Evolutionary conservation across 2,797 vertebrate genomes (phyloP).

Genomic region (Esox masquinongy): DNA sequence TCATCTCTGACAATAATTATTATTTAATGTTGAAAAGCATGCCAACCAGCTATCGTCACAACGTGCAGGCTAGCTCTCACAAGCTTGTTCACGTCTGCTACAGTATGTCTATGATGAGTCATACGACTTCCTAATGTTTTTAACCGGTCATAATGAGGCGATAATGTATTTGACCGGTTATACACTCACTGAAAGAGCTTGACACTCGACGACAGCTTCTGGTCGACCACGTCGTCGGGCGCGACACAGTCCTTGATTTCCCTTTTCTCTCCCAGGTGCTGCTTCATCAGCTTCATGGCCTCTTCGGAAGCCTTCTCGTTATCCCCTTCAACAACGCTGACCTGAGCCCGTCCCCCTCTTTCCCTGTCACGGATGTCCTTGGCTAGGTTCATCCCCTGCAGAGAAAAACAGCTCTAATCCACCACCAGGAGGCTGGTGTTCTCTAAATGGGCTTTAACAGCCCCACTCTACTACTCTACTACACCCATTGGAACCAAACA

Average conservation of each 20-base stretch:
- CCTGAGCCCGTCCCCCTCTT: conserved; percentile 79
- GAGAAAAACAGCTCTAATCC: neutral
- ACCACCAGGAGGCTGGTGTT: neutral
- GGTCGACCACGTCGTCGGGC: conserved; percentile 76
- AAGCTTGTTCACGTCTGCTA: neutral
- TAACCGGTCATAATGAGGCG: neutral
- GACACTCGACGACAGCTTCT: conserved; percentile 70
- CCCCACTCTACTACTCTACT: neutral
- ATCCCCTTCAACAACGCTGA: conserved; percentile 82
- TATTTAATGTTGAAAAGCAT: no score
- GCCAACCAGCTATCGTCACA: no score
- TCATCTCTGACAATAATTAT: neutral
- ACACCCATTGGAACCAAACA: neutral
- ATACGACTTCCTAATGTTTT: neutral
- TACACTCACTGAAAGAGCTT: conserved; percentile 86
- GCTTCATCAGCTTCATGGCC: conserved; percentile 78
- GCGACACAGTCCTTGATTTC: conserved; percentile 69
- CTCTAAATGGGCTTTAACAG: neutral
- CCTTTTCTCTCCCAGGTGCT: conserved; percentile 71
- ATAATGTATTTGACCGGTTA: neutral
- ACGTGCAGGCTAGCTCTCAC: neutral
- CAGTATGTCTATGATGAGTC: neutral
- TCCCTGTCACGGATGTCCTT: conserved; percentile 88
- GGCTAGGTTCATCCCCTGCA: conserved; percentile 82
- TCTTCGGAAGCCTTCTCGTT: conserved; percentile 64